Evolutionary conservation across 2,797 vertebrate species (phyloP), one percentile per base, ranked within the genome.

Genomic region (Poecilia picta): DNA sequence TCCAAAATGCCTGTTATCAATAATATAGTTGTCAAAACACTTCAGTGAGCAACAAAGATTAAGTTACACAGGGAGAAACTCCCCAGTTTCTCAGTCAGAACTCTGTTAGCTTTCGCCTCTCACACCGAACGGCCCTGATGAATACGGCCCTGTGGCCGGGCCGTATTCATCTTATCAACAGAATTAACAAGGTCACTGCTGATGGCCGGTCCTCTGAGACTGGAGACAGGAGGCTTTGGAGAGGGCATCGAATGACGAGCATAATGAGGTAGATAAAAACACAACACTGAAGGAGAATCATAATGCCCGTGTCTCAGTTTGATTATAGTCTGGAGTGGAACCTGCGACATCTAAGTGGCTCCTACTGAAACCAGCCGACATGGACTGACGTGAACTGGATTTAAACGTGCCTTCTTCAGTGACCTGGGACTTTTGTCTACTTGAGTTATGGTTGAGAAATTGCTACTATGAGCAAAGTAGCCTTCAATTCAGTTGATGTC

Each of bases 201-300:
- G 86, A 89, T 77, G 75, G 83, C 72, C 45, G 43, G 78, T 73
- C 89, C 86, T 73, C 64, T 31, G 79, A 85, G 90, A 73, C 78
- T 45, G 55, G 68, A 79, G 84, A 80, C 71, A 6, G 77, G 73
- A 74, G 73, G 81, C 78, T 68, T 78, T 66, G 73, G 76, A 81
- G 76, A 81, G 57, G 76, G 91, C 79, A 83, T 94, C 87, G 71
- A 75, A 87, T 92, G 89, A 89, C 90, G 39, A 59, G 73, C 74
- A 83, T 64, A 53, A 78, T 74, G 72, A 86, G 76, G 62, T 43
- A 25, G 79, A 78, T 74, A 74, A 71, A 70, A 41, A 68, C 36
- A 43, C 66, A 13, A 68, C 18, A 41, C 64, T 25, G 36, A 41
- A 45, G n/a, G 23, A 28, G 39, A 71, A 45, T 71, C 68, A n/a